Base-by-base conservation (phyloP, 2,888 invertebrate genomes). In the Drosophila pseudotalamancana region DNA sequence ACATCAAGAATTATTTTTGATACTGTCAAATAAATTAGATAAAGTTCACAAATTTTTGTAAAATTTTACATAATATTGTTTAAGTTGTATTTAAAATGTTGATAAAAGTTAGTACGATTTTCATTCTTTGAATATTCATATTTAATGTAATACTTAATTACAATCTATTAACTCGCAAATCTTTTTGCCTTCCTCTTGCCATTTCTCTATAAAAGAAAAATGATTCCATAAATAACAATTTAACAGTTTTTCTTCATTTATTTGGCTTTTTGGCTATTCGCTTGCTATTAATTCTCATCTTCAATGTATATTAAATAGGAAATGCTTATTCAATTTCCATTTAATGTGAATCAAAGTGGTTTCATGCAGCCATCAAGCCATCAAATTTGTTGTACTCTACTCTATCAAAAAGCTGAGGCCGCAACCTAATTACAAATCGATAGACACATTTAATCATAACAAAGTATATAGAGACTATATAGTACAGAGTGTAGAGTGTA, bases 381-480 rank as follows among this genome's bases (percentile, higher is more conserved):
- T 73, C 64, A 60, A 68, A 72, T 59, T 64, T 60, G 37, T 39
- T n/a, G n/a, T 59, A 40, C 32, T 18, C 37, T 29, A 51, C 37
- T 46, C 37, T 49, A 56, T 68, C 56, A 40, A 49, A 45, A 60
- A 32, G 40, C 37, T 32, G 31, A 18, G 45, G 12, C 31, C 48
- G 14, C 40, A 40, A 29, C 39, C 59, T 69, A 77, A 77, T 75
- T 77, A 76, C 62, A 81, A 78, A 82, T 79, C 79, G 83, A 85
- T 85, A 85, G 48, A 60, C 55, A 57, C 82, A 79, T 82, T 81
- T 64, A 64, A 74, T 74, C 63, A 65, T 69, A 74, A 62, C 63
- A 70, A 51, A 59, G 56, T 39, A 53, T 29, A 25, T 12, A 16
- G 37, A 37, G 37, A 16, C 14, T 9, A 51, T n/a, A n/a, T n/a